Conservation (phyloP, 1,140 invertebrate genomes). For the Trichonephila clavipes region DNA sequence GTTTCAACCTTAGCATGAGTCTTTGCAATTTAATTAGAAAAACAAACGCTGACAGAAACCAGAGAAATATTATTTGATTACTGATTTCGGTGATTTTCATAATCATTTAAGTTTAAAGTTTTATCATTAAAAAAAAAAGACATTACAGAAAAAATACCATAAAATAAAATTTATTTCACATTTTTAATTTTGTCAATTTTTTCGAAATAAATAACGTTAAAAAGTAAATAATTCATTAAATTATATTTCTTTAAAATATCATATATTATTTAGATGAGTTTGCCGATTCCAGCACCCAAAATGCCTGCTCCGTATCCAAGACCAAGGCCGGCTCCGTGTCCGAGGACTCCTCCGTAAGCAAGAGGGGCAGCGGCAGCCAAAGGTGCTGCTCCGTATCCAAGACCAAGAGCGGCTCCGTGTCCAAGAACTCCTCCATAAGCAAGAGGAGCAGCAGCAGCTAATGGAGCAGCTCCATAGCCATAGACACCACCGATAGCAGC, state of each 20-base stretch:
- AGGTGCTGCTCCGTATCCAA: not conserved
- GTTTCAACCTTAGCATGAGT: too few species aligned
- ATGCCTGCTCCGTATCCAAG: not conserved
- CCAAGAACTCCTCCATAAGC: constrained; percentile 7
- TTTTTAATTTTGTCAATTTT: not conserved
- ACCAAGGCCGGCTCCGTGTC: constrained; percentile 6
- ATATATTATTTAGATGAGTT: not conserved
- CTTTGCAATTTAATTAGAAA: too few species aligned
- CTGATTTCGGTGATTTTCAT: too few species aligned
- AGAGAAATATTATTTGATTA: too few species aligned
- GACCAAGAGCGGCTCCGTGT: not conserved
- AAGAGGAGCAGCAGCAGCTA: not conserved
- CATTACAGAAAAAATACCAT: not conserved
- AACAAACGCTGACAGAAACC: too few species aligned
- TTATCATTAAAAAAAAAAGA: not conserved
- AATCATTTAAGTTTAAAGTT: too few species aligned
- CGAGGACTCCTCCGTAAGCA: not conserved
- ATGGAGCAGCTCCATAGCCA: not conserved
- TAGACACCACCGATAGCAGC: constrained; percentile 14
- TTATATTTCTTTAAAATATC: not conserved
- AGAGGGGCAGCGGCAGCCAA: too few species aligned
- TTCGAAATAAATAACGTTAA: not conserved
- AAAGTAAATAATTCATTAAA: not conserved
- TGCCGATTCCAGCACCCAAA: not conserved
- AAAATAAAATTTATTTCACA: not conserved